Conservation (phyloP, 2,797 vertebrate species). For the Schizopygopsis pylzovi region DNA sequence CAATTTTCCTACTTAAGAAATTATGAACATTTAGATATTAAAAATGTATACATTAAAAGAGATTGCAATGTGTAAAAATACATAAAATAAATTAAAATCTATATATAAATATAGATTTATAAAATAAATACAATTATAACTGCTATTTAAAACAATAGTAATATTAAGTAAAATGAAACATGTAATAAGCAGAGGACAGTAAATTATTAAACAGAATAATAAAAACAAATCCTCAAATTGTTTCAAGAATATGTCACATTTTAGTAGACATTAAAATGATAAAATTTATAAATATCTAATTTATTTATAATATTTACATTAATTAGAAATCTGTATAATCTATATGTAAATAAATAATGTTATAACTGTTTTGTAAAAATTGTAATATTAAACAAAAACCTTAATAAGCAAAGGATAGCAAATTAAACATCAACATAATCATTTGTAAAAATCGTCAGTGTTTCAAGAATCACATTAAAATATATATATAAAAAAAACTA, state of each 20-base stretch:
- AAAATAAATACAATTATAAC: too few relatives aligned
- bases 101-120: too few relatives aligned
- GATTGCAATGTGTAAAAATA: neutral
- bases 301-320: neutral
- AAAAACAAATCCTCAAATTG: too few relatives aligned
- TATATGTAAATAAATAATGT: neutral
- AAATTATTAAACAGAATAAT: neutral
- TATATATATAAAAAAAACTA: neutral
- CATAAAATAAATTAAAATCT: neutral
- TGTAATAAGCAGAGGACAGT: neutral
- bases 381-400: neutral
- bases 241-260: too few relatives aligned
- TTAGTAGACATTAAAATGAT: too few relatives aligned
- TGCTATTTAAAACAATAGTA: neutral
- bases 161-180: neutral
- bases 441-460: neutral
- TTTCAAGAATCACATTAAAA: neutral
- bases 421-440: neutral
- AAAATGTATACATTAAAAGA: neutral
- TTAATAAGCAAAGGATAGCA: neutral
- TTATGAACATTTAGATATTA: neutral
- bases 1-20: neutral
- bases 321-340: neutral
- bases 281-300: neutral
- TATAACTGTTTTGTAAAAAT: neutral